phyloP scores from a whole-genome alignment of 2,888 invertebrate species.

The Cryptus armator region DNA sequence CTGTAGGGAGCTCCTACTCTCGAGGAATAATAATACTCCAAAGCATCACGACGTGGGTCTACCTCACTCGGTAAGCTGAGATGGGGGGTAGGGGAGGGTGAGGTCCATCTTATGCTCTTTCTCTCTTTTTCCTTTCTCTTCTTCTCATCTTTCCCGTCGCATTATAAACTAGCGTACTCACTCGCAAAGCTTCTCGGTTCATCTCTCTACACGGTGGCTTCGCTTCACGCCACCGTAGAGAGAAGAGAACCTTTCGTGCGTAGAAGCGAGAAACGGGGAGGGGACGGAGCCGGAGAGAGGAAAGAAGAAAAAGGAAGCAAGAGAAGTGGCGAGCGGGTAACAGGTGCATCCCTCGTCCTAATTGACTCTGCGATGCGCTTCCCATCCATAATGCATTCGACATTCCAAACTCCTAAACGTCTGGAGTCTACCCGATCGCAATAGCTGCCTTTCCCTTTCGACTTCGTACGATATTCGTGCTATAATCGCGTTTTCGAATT shows the following conservation, averaged over 20 bases:
- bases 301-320: constrained; percentile 62
- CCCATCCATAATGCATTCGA: constrained; percentile 77
- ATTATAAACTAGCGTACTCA: constrained; percentile 27
- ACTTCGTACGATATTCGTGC: too few species aligned
- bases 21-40: constrained; percentile 57
- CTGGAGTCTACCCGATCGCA: constrained; percentile 69
- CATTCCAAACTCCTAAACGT: constrained; percentile 72
- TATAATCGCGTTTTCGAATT: background rate
- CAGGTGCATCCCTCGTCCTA: constrained; percentile 74
- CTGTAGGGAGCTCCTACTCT: constrained; percentile 53
- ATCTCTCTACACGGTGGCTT: constrained; percentile 26
- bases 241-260: background rate
- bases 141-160: constrained; percentile 54
- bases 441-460: constrained; percentile 5
- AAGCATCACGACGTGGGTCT: constrained; percentile 38
- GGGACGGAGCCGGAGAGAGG: constrained; percentile 64
- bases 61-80: constrained; percentile 54
- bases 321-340: constrained; percentile 67
- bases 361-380: constrained; percentile 74
- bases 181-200: background rate
- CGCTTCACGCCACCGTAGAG: background rate
- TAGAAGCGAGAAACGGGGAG: constrained; percentile 57
- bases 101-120: constrained; percentile 25
- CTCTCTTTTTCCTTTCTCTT: constrained; percentile 34
- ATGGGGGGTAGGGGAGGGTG: constrained; percentile 38